phyloP scores from a whole-genome alignment of 1,140 invertebrate species.

The Papilio helenus region DNA sequence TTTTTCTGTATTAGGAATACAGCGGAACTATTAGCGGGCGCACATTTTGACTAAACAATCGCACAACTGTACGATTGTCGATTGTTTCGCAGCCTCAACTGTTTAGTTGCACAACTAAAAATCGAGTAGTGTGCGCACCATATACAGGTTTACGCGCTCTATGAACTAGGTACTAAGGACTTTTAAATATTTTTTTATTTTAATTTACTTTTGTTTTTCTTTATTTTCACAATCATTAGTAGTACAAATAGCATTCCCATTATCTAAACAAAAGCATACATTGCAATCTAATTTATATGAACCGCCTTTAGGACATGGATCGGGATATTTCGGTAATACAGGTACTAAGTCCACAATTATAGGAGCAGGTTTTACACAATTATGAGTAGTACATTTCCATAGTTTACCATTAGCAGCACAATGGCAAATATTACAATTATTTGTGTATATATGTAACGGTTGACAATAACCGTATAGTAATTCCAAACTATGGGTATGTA shows the following conservation, averaged over 20 bases:
- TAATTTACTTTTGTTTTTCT: conserved; percentile 10
- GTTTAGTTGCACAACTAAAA: too few relatives aligned
- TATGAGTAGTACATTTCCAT: conserved; percentile 53
- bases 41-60: too few relatives aligned
- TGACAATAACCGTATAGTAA: conserved; percentile 62
- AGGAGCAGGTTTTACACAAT: conserved; percentile 46
- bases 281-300: conserved; percentile 69
- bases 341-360: conserved; percentile 59
- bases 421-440: conserved; percentile 62
- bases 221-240: conserved; percentile 50
- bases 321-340: conserved; percentile 43
- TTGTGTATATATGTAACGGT: conserved; percentile 58
- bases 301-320: conserved; percentile 54
- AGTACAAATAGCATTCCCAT: conserved; percentile 68
- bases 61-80: too few relatives aligned
- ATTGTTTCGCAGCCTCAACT: too few relatives aligned
- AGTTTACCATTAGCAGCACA: conserved; percentile 64
- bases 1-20: too few relatives aligned
- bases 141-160: too few relatives aligned
- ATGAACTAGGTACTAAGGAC: too few relatives aligned
- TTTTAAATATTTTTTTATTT: conserved; percentile 3
- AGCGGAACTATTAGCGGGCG: too few relatives aligned
- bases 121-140: too few relatives aligned
- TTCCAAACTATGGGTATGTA: background rate
- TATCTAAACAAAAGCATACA: conserved; percentile 63